Percentiles rank a stretch among this genome's conserved stretches.
Evolutionary conservation across 2,797 vertebrate species (phyloP).

Genomic region (Ptychobarbus kaznakovi): DNA sequence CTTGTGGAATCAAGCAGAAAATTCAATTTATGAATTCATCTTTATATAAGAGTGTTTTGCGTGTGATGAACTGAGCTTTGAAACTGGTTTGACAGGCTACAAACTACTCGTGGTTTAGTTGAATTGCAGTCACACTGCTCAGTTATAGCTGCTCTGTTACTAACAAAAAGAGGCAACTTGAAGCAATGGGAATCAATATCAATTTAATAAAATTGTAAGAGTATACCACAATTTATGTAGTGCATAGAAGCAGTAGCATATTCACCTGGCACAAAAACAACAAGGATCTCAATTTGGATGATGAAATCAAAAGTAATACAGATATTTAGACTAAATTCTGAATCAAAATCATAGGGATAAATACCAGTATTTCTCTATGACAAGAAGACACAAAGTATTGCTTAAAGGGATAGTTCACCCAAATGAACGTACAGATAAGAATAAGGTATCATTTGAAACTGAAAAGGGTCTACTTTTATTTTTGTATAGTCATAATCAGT

Average conservation of each 20-base stretch:
- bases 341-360: not conserved
- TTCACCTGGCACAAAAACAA: not conserved
- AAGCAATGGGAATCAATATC: not conserved
- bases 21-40: not conserved
- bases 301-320: not conserved
- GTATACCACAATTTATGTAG: not conserved
- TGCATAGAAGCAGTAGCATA: no score
- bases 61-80: not conserved
- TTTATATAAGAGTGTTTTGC: not conserved
- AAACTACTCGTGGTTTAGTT: not conserved
- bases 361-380: no score
- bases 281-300: not conserved
- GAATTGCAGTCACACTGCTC: not conserved
- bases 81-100: not conserved
- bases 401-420: no score
- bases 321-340: not conserved
- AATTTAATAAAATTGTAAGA: not conserved
- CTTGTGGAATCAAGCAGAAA: not conserved
- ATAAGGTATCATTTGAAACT: no score
- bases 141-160: not conserved
- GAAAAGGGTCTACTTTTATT: no score
- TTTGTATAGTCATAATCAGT: no score
- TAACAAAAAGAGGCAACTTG: not conserved
- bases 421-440: no score
- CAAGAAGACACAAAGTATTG: no score